Conservation (phyloP, 2,797 vertebrate species). For the Leptatherina wallacei region DNA sequence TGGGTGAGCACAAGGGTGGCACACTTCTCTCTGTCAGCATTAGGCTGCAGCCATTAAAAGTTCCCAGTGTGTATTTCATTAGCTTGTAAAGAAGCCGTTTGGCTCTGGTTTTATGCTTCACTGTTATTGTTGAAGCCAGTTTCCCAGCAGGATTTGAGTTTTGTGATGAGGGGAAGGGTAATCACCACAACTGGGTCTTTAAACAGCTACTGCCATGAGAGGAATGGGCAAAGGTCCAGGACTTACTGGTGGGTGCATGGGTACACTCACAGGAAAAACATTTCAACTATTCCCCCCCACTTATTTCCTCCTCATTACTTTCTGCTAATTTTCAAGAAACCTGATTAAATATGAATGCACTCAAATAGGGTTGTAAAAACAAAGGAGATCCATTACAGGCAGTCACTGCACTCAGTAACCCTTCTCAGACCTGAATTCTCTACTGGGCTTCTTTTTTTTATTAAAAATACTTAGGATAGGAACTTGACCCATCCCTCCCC, state of each 20-base stretch:
- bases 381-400: slow-evolving; percentile 55
- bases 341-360: slow-evolving; percentile 68
- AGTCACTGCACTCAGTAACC: slow-evolving; percentile 48
- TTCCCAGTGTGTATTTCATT: slow-evolving; percentile 61
- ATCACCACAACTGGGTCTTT: slow-evolving; percentile 52
- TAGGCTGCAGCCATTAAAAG: slow-evolving; percentile 59
- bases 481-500: slow-evolving; percentile 13
- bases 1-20: slow-evolving; percentile 46
- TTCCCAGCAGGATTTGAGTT: slow-evolving; percentile 68
- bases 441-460: slow-evolving; percentile 35
- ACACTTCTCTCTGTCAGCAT: slow-evolving; percentile 59
- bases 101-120: slow-evolving; percentile 53
- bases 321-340: slow-evolving; percentile 45
- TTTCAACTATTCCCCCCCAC: not conserved
- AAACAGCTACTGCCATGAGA: slow-evolving; percentile 48
- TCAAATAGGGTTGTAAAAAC: slow-evolving; percentile 61
- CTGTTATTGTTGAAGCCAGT: slow-evolving; percentile 52
- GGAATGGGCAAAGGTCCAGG: slow-evolving; percentile 37
- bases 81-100: slow-evolving; percentile 73
- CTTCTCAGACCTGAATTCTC: slow-evolving; percentile 33
- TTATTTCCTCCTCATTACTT: slow-evolving; percentile 35
- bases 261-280: slow-evolving; percentile 7
- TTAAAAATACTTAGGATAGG: slow-evolving; percentile 37
- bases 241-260: slow-evolving; percentile 34
- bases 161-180: slow-evolving; percentile 50